These are phyloP conservation scores for Selenia dentaria DNA, from an alignment of 2,888 invertebrate genomes.

Conservation along the genomic window DNA sequence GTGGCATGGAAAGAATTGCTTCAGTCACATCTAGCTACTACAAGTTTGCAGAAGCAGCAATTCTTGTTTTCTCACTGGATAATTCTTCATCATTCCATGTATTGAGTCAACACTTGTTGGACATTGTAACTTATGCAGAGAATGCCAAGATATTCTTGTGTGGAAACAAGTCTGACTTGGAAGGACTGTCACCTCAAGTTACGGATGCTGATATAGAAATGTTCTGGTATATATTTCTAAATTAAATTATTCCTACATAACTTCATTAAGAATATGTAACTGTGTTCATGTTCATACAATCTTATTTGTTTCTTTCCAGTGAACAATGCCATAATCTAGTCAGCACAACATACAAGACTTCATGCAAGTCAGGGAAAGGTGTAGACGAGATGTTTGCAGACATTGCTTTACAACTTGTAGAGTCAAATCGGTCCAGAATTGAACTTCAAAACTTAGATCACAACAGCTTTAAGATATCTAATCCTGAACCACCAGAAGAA, in stretches of 20 bases:
- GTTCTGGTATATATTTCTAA: constrained; percentile 87
- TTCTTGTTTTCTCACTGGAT: constrained; percentile 95
- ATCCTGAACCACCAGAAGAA: constrained; percentile 84
- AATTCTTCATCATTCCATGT: constrained; percentile 97
- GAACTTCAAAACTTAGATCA: constrained; percentile 92
- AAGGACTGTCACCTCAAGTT: constrained; percentile 89
- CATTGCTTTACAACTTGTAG: constrained; percentile 92
- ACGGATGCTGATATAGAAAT: constrained; percentile 94
- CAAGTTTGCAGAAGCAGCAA: constrained; percentile 97
- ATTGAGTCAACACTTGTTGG: constrained; percentile 95
- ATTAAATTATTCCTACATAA: not conserved
- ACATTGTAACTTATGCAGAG: constrained; percentile 97
- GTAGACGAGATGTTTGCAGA: constrained; percentile 96
- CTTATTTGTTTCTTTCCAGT: constrained; percentile 70
- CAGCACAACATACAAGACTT: constrained; percentile 94
- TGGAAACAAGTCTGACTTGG: constrained; percentile 95
- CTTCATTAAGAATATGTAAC: too few species aligned
- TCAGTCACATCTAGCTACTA: constrained; percentile 98
- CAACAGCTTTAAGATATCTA: constrained; percentile 90
- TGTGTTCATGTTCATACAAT: not conserved
- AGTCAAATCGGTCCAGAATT: constrained; percentile 92
- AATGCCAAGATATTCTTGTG: constrained; percentile 98
- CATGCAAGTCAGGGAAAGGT: constrained; percentile 94
- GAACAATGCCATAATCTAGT: constrained; percentile 96
- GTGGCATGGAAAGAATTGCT: constrained; percentile 98